A percentile compares a stretch with the other conserved stretches of the same genome.
These are phyloP conservation scores for Acanthosoma haemorrhoidale DNA, from an alignment of 2,888 invertebrate species.

Conservation along the genomic window DNA sequence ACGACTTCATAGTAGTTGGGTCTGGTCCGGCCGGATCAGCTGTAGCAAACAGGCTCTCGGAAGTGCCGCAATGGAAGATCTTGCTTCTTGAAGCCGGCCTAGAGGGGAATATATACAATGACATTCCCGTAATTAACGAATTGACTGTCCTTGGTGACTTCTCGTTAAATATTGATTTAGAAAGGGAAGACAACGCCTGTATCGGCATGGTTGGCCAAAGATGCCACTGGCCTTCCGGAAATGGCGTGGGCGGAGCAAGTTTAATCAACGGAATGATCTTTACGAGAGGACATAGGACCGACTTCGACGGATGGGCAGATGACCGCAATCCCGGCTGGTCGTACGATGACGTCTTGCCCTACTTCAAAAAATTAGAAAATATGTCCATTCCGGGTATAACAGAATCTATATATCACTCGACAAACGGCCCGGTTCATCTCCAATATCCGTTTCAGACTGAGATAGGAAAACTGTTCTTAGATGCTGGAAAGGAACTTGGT, in stretches of 20 bases:
- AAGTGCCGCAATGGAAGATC: conserved; percentile 61
- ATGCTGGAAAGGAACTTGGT: conserved; percentile 63
- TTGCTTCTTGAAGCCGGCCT: conserved; percentile 71
- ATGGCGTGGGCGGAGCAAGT: conserved; percentile 55
- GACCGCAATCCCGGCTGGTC: conserved; percentile 42
- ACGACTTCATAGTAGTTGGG: conserved; percentile 61
- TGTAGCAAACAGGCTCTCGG: conserved; percentile 71
- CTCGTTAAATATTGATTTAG: conserved; percentile 72
- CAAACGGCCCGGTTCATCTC: conserved; percentile 62
- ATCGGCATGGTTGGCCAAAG: conserved; percentile 49
- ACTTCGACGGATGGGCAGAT: conserved; percentile 48
- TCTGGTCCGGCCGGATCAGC: conserved; percentile 56
- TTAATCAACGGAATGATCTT: conserved; percentile 49
- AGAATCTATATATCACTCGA: conserved; percentile 55
- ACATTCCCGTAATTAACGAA: conserved; percentile 68
- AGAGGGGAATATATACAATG: conserved; percentile 70
- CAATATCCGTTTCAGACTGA: conserved; percentile 60
- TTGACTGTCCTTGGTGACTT: conserved; percentile 53
- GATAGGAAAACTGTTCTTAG: conserved; percentile 58
- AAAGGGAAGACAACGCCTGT: conserved; percentile 54
- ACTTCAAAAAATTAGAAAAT: conserved; percentile 41
- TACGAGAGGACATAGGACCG: conserved; percentile 45
- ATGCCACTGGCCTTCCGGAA: conserved; percentile 70
- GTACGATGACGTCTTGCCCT: conserved; percentile 42
- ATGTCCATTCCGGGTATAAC: conserved; percentile 39